These are phyloP conservation scores for Plectrocnemia conspersa DNA, from an alignment of 1,140 invertebrate genomes.

Conservation along the genomic window DNA sequence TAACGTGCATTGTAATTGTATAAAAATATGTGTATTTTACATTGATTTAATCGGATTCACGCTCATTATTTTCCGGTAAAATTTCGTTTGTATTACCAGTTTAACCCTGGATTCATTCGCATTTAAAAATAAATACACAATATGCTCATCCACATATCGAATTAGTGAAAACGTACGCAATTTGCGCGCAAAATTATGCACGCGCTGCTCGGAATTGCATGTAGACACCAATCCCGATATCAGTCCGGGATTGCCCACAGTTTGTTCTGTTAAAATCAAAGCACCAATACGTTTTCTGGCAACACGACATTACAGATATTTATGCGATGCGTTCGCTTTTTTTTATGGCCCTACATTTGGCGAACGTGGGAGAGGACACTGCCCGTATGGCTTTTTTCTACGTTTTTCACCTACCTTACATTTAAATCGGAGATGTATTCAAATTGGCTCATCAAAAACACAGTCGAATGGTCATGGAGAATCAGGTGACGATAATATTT, in stretches of 20 bases:
- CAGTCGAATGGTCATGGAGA: too few relatives aligned
- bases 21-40: too few relatives aligned
- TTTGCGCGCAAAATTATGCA: not conserved
- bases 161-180: not conserved
- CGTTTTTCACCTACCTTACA: too few relatives aligned
- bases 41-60: too few relatives aligned
- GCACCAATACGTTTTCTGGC: conserved; percentile 30
- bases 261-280: conserved; percentile 30
- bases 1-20: too few relatives aligned
- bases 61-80: too few relatives aligned
- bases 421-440: too few relatives aligned
- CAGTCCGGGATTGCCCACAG: not conserved
- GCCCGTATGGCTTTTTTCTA: too few relatives aligned
- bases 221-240: not conserved
- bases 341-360: conserved; percentile 30
- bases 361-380: conserved; percentile 30
- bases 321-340: conserved; percentile 29
- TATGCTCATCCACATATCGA: conserved; percentile 2
- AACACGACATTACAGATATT: conserved; percentile 30
- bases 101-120: too few relatives aligned
- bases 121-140: conserved; percentile 5
- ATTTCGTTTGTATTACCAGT: too few relatives aligned
- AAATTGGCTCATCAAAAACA: too few relatives aligned
- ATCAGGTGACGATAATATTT: too few relatives aligned
- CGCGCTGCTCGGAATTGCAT: not conserved